Conservation (phyloP, 2,113 vertebrate genomes). For the Amazona guildingii region DNA sequence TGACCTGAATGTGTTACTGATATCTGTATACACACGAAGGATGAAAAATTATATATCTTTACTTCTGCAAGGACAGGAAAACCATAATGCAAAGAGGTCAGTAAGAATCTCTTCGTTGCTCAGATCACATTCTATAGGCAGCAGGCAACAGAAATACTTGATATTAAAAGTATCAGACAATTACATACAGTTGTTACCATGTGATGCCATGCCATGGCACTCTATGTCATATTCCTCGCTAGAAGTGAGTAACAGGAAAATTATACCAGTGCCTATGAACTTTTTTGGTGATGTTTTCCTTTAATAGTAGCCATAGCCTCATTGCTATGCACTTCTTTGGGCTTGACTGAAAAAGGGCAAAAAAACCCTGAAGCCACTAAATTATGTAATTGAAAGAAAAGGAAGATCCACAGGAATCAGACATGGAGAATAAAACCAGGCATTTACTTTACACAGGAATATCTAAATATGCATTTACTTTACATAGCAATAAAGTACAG, state of each 20-base stretch:
- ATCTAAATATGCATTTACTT: background rate
- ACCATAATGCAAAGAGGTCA: background rate
- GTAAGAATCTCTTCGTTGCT: background rate
- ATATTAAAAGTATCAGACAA: too few relatives aligned
- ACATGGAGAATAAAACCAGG: background rate
- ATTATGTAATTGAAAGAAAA: background rate
- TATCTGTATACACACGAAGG: background rate
- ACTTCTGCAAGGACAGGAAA: background rate
- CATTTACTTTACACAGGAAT: too few relatives aligned
- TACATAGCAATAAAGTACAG: background rate
- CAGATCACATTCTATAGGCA: background rate
- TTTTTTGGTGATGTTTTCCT: background rate
- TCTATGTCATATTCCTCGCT: background rate
- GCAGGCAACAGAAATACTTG: background rate
- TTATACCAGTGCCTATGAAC: background rate
- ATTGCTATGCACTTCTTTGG: background rate
- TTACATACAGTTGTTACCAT: background rate
- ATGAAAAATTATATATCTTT: background rate
- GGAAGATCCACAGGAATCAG: background rate
- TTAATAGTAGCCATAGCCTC: background rate
- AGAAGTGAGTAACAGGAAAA: background rate
- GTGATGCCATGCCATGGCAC: accelerated
- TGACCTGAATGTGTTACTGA: background rate
- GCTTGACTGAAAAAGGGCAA: background rate
- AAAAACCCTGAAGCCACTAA: background rate